Evolutionary conservation across 2,113 vertebrate species (phyloP).

Genomic region (Cichladusa arquata): DNA sequence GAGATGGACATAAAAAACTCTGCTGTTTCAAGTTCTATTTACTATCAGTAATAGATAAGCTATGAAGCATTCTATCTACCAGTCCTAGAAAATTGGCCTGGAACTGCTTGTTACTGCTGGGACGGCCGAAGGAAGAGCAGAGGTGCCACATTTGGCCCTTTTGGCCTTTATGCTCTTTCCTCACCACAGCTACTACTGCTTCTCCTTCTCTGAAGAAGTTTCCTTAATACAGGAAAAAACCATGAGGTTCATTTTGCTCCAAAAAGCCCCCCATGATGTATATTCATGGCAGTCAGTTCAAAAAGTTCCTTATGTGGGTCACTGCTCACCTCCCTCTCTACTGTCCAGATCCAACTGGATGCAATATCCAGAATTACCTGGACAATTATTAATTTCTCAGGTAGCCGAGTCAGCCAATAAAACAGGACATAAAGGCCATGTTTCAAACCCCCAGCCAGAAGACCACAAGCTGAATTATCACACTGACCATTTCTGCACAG

Average conservation of each 20-base stretch:
- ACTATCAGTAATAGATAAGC: not conserved
- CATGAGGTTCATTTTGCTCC: not conserved
- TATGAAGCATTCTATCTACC: not conserved
- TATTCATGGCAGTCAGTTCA: not conserved
- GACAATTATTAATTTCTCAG: not conserved
- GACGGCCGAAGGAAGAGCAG: not conserved
- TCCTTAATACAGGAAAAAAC: not conserved
- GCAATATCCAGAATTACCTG: not conserved
- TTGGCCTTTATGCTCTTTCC: not conserved
- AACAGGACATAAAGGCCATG: not conserved
- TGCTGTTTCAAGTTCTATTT: not conserved
- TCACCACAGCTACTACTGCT: not conserved
- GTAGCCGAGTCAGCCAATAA: not conserved
- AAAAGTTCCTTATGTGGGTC: not conserved
- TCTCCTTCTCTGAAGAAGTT: not conserved
- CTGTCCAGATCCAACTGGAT: not conserved
- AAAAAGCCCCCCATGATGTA: not conserved
- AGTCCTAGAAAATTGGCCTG: not conserved
- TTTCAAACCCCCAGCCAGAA: not conserved
- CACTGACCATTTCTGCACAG: not conserved
- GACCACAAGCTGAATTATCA: not conserved
- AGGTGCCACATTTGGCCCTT: not conserved
- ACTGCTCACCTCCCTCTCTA: not conserved
- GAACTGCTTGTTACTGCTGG: not conserved
- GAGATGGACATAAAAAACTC: not conserved